Conservation (phyloP, 2,797 vertebrate genomes). For the Tokudaia muenninki region DNA sequence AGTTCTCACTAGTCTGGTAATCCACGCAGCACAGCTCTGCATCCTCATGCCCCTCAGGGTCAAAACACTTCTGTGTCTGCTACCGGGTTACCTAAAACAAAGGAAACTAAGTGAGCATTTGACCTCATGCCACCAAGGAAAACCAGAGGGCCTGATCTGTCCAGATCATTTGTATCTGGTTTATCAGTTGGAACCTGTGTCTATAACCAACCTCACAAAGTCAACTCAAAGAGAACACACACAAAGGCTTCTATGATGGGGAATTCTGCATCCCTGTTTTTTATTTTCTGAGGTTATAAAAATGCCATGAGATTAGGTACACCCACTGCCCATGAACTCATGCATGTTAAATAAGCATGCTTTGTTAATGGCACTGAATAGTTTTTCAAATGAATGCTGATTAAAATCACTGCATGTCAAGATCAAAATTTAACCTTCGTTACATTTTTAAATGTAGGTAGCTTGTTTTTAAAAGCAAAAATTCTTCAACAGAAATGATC, state of each 20-base stretch:
- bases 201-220: neutral
- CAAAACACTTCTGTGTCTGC: slow-evolving; percentile 86
- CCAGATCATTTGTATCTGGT: neutral
- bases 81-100: slow-evolving; percentile 96
- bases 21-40: slow-evolving; percentile 57
- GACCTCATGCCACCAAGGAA: neutral
- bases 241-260: neutral
- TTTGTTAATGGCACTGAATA: neutral
- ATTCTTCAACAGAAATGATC: slow-evolving; percentile 1
- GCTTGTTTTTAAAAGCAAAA: neutral
- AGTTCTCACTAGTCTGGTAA: slow-evolving; percentile 63
- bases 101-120: slow-evolving; percentile 72
- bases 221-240: neutral
- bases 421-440: slow-evolving; percentile 13
- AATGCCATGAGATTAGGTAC: neutral
- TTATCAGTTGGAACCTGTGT: neutral
- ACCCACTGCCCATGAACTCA: neutral
- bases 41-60: neutral
- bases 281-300: neutral
- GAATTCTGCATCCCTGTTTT: neutral
- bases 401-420: slow-evolving; percentile 33
- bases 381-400: slow-evolving; percentile 16
- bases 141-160: fast-evolving
- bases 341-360: neutral
- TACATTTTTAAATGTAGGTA: slow-evolving; percentile 45